Conservation (phyloP, 2,888 invertebrate species). For the Hipparchia semele region DNA sequence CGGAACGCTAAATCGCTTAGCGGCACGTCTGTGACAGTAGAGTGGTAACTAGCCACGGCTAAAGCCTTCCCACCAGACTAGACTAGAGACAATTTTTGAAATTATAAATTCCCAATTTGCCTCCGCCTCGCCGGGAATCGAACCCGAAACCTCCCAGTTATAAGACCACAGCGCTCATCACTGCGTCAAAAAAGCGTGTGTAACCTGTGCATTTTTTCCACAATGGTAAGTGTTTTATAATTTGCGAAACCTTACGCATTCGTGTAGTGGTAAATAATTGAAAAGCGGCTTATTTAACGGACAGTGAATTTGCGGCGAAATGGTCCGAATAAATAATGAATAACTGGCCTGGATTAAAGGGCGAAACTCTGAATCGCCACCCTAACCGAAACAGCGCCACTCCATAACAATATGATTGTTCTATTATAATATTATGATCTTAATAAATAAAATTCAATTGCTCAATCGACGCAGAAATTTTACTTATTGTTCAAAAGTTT, state of each 20-base stretch:
- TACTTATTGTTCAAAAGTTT: neutral
- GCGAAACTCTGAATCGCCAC: conserved; percentile 53
- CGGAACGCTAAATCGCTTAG: no score
- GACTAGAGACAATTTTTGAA: no score
- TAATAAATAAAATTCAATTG: conserved; percentile 34
- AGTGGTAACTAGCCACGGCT: no score
- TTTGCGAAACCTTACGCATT: conserved; percentile 12
- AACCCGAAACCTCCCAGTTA: no score
- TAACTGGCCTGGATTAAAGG: conserved; percentile 70
- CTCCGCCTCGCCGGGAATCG: no score
- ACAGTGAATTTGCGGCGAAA: conserved; percentile 66
- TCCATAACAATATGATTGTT: conserved; percentile 53
- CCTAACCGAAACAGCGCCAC: conserved; percentile 48
- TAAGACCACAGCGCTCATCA: neutral
- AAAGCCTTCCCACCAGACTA: no score
- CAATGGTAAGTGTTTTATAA: conserved; percentile 9
- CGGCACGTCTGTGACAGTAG: no score
- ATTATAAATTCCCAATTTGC: no score
- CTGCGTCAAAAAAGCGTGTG: neutral
- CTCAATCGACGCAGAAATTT: conserved; percentile 9
- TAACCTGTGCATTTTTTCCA: neutral
- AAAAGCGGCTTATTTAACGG: conserved; percentile 60
- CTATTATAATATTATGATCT: conserved; percentile 37
- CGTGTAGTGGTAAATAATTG: conserved; percentile 51
- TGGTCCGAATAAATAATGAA: conserved; percentile 73